Evolutionary conservation across 2,797 vertebrate genomes (phyloP), one percentile per base, ranked within the genome.

Genomic region (Phalloptychus januarius): DNA sequence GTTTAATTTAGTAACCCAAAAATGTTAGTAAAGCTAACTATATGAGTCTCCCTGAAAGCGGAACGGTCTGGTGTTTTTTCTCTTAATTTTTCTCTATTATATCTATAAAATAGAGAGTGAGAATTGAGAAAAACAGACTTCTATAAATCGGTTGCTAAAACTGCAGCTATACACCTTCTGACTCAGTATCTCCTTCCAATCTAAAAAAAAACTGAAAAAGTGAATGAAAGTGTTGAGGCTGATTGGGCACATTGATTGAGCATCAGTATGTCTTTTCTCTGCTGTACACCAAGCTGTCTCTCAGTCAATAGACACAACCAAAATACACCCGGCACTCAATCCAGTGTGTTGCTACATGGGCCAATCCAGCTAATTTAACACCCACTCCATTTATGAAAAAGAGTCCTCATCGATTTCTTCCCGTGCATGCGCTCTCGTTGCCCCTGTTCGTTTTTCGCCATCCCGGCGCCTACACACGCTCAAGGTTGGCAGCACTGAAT

Each of bases 351-450:
- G 91, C 94, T 92, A 94, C 94, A 93, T 87, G 86, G 93, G 80
- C 90, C 92, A 91, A 93, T 95, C 92, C 88, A 89, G 92, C 94
- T 95, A 95, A 95, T 95, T 94, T 95, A 95, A 95, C 95, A 94
- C 91, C 90, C 94, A 91, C 94, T 95, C 93, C 89, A 94, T 95
- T 95, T 94, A 96, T 94, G 94, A 95, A 95, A 95, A 94, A 93
- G 92, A 95, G 93, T 92, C 90, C 87, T 91, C 92, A 95, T 95
- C 84, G 95, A 96, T 95, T 94, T 91, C 90, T 82, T 81, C 88
- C 86, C 92, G 89, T 92, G 86, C 92, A 83, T 92, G 92, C 79
- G 86, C 92, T 93, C 90, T 91, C 85, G 92, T 93, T 93, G 94
- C 93, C 90, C 84, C 83, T 86, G 91, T 85, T 92, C 89, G 81